Percentiles rank a stretch among this genome's conserved stretches.
These are phyloP conservation scores for Balaenoptera acutorostrata DNA, from an alignment of 2,113 vertebrate species.

Conservation along the genomic window DNA sequence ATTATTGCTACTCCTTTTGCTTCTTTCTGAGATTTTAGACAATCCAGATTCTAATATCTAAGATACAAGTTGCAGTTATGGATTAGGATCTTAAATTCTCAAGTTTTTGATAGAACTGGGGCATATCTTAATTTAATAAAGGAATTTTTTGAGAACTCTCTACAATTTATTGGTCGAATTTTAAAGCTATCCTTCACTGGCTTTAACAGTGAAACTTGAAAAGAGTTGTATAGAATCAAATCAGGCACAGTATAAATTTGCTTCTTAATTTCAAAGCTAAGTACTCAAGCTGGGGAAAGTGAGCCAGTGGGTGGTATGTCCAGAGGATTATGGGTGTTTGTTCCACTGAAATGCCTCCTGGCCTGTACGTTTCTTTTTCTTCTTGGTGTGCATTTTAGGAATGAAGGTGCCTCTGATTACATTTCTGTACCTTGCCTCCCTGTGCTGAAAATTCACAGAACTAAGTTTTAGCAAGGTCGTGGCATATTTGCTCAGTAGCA, in stretches of 20 bases:
- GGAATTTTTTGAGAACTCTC: slow-evolving; percentile 43
- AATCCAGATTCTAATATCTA: neutral
- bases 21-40: neutral
- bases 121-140: slow-evolving; percentile 54
- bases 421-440: neutral
- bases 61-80: slow-evolving; percentile 37
- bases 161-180: slow-evolving; percentile 24
- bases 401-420: neutral
- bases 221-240: neutral
- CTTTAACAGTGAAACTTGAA: neutral
- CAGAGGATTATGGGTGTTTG: neutral
- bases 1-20: neutral
- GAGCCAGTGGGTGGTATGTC: too few relatives aligned
- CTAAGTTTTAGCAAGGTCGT: slow-evolving; percentile 56
- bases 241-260: neutral
- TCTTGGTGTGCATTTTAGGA: neutral
- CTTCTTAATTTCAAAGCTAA: neutral
- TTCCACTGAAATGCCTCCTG: neutral
- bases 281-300: neutral
- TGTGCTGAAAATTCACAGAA: slow-evolving; percentile 36
- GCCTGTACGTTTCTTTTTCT: neutral
- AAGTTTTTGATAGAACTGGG: slow-evolving; percentile 32
- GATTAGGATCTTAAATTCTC: slow-evolving; percentile 55
- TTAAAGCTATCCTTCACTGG: neutral
- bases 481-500: slow-evolving; percentile 63